A percentile compares a stretch with the other conserved stretches of the same genome.
These are phyloP conservation scores for Hemicentrotus pulcherrimus DNA, from an alignment of 35 echinoderm and acorn worm genomes.

Conservation along the genomic window DNA sequence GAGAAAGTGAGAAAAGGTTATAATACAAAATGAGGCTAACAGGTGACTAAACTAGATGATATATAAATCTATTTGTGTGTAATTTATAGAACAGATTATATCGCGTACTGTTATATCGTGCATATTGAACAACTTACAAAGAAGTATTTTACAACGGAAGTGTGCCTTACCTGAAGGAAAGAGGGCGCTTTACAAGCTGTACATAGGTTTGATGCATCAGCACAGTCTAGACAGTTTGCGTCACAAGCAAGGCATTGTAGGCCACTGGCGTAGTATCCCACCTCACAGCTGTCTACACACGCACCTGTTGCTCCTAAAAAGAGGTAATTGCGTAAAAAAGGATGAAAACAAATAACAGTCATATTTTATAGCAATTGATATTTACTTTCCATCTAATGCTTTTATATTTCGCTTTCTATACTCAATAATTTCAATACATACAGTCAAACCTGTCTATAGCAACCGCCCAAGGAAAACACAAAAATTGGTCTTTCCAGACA, in stretches of 20 bases:
- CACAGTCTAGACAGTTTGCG: slow-evolving; percentile 71
- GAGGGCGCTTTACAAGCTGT: slow-evolving; percentile 68
- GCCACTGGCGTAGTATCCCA: slow-evolving; percentile 65
- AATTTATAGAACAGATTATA: too few species aligned
- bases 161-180: slow-evolving; percentile 68
- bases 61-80: too few species aligned
- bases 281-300: slow-evolving; percentile 69
- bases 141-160: not conserved
- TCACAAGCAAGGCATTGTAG: slow-evolving; percentile 59
- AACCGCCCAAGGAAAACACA: too few species aligned
- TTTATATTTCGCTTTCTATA: too few species aligned
- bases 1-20: too few species aligned
- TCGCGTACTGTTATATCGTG: not conserved
- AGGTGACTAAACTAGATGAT: too few species aligned
- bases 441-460: too few species aligned
- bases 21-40: too few species aligned
- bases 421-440: too few species aligned
- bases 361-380: too few species aligned
- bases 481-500: too few species aligned
- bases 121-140: not conserved
- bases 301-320: slow-evolving; percentile 76
- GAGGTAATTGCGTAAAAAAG: slow-evolving; percentile 16
- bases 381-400: too few species aligned
- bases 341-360: not conserved
- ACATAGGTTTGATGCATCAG: slow-evolving; percentile 46